Percentiles rank a stretch among this genome's conserved stretches.
Evolutionary conservation across 2,888 invertebrate species (phyloP).

Genomic region (Magallana nippona): DNA sequence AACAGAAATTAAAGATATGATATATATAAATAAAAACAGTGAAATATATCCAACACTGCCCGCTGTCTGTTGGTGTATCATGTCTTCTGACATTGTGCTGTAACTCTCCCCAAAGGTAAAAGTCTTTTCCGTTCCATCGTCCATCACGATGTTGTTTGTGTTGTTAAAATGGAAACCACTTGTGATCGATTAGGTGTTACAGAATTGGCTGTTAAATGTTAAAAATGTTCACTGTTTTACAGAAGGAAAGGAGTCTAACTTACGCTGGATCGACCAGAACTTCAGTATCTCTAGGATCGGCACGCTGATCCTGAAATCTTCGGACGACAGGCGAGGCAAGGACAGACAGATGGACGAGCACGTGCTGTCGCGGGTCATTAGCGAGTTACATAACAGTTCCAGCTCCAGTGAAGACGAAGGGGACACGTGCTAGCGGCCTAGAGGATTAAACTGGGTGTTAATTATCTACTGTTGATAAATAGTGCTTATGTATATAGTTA

Average conservation of each 20-base stretch:
- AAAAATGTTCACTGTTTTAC: not conserved
- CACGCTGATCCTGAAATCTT: slow-evolving; percentile 2
- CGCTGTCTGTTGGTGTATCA: too few species aligned
- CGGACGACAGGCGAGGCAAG: not conserved
- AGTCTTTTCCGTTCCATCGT: too few species aligned
- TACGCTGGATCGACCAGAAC: slow-evolving; percentile 13
- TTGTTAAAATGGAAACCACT: too few species aligned
- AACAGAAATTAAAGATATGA: not conserved
- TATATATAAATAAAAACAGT: too few species aligned
- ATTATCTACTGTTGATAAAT: not conserved
- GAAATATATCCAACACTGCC: too few species aligned
- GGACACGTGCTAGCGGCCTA: too few species aligned
- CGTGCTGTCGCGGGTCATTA: not conserved
- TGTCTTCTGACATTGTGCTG: too few species aligned
- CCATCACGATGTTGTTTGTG: too few species aligned
- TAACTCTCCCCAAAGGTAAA: too few species aligned
- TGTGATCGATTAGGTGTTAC: too few species aligned
- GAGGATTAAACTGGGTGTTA: not conserved
- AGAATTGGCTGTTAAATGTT: too few species aligned
- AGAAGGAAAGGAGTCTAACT: not conserved
- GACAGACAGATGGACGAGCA: not conserved
- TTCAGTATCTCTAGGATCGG: slow-evolving; percentile 28
- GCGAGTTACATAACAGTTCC: not conserved
- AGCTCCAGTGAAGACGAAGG: slow-evolving; percentile 16
- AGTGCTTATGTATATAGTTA: not conserved